Evolutionary conservation across 2,797 vertebrate genomes (phyloP).

Genomic region (Gambelia wislizenii): DNA sequence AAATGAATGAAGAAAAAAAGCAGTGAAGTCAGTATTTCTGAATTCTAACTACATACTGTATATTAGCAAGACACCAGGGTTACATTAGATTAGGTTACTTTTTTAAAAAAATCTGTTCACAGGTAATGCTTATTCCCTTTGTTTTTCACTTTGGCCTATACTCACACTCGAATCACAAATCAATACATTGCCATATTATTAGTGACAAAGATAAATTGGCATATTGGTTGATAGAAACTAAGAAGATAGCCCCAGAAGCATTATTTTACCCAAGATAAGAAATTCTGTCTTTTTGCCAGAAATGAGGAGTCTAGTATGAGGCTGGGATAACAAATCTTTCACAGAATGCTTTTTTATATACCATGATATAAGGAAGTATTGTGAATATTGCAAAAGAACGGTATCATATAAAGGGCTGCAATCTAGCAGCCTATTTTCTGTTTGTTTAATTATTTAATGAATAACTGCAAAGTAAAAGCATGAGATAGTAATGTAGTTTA

Average conservation of each 20-base stretch:
- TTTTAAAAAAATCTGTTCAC: background rate
- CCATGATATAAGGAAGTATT: conserved; percentile 5
- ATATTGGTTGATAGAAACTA: background rate
- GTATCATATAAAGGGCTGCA: conserved; percentile 4
- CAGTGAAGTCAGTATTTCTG: background rate
- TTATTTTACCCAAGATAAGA: background rate
- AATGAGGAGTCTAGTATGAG: background rate
- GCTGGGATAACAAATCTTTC: background rate
- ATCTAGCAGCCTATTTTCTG: conserved; percentile 11
- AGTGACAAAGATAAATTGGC: background rate
- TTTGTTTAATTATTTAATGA: conserved; percentile 4
- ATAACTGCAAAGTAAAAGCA: background rate
- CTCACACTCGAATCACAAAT: background rate
- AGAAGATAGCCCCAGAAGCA: background rate
- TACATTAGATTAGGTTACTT: background rate
- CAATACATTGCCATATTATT: background rate
- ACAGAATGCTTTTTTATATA: background rate
- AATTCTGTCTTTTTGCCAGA: background rate
- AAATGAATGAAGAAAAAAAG: background rate
- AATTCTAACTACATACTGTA: background rate
- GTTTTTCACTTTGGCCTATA: background rate
- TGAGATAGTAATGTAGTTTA: background rate
- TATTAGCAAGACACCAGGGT: background rate
- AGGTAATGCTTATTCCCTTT: conserved; percentile 5
- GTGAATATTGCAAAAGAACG: conserved; percentile 20